These are phyloP conservation scores for Sylvietta virens DNA, from an alignment of 2,113 vertebrate genomes.

Conservation along the genomic window DNA sequence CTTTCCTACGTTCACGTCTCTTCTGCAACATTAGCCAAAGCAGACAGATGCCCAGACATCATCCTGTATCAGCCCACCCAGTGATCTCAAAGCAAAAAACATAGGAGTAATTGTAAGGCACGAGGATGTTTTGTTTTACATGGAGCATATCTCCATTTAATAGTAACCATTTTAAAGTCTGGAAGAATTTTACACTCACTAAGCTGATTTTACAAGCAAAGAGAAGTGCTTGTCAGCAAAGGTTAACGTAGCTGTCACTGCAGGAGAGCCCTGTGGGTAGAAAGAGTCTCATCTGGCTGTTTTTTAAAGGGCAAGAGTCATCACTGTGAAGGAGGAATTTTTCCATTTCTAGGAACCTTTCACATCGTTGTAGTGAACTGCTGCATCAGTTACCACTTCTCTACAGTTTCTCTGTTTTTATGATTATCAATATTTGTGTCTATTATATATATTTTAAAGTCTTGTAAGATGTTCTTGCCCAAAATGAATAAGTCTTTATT, in stretches of 20 bases:
- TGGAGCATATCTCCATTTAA: not conserved
- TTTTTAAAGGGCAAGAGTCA: conserved; percentile 64
- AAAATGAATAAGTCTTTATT: not conserved
- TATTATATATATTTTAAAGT: not conserved
- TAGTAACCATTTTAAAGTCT: conserved; percentile 44
- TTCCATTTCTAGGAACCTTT: conserved; percentile 37
- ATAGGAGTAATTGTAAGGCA: not conserved
- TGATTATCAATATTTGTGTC: not conserved
- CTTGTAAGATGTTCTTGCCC: not conserved
- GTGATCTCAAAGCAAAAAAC: not conserved
- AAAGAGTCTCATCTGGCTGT: conserved; percentile 48
- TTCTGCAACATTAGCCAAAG: not conserved
- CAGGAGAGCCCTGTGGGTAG: conserved; percentile 55
- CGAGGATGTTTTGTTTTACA: conserved; percentile 25
- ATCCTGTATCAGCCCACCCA: not conserved
- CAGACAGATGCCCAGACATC: conserved; percentile 24
- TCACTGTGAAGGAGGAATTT: conserved; percentile 2
- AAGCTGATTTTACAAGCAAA: conserved; percentile 62
- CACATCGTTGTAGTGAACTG: not conserved
- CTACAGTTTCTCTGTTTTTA: not conserved
- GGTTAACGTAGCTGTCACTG: conserved; percentile 64
- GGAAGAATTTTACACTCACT: conserved; percentile 49
- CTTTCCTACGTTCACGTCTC: not conserved
- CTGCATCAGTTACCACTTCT: not conserved
- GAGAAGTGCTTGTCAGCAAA: conserved; percentile 61